Conservation (phyloP, 2,888 invertebrate genomes). For the Drosophila atripex region DNA sequence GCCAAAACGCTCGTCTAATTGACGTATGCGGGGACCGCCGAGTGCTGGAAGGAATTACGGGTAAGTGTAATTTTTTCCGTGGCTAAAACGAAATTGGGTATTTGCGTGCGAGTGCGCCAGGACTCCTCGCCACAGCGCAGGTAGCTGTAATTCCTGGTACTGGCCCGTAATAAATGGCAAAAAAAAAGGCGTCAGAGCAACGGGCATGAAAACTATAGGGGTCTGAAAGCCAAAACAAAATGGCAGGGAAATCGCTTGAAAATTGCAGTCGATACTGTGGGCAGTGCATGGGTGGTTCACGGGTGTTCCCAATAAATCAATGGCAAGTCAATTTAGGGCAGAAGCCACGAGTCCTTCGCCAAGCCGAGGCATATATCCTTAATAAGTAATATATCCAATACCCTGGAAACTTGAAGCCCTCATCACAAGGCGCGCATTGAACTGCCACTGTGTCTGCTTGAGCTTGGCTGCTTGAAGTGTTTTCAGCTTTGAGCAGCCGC, state of each 20-base stretch:
- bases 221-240: slow-evolving; percentile 14
- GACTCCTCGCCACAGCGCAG: background rate
- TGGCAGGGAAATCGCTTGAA: slow-evolving; percentile 47
- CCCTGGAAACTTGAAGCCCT: slow-evolving; percentile 38
- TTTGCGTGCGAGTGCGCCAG: slow-evolving; percentile 54
- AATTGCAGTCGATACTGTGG: slow-evolving; percentile 63
- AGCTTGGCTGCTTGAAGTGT: slow-evolving; percentile 25
- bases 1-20: slow-evolving; percentile 59
- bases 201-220: slow-evolving; percentile 33
- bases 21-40: slow-evolving; percentile 51
- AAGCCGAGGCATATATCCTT: too few species aligned
- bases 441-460: too few species aligned
- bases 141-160: slow-evolving; percentile 34
- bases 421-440: slow-evolving; percentile 2
- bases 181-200: slow-evolving; percentile 34
- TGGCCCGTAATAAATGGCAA: slow-evolving; percentile 52
- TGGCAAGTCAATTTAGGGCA: slow-evolving; percentile 53
- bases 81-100: slow-evolving; percentile 60
- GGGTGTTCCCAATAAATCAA: slow-evolving; percentile 55
- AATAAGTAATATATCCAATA: too few species aligned
- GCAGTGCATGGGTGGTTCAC: background rate
- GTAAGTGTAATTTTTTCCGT: slow-evolving; percentile 34
- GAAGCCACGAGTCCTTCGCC: slow-evolving; percentile 14
- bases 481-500: background rate
- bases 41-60: slow-evolving; percentile 30